phyloP scores from a whole-genome alignment of 2,797 vertebrate species.

The Crenichthys baileyi region DNA sequence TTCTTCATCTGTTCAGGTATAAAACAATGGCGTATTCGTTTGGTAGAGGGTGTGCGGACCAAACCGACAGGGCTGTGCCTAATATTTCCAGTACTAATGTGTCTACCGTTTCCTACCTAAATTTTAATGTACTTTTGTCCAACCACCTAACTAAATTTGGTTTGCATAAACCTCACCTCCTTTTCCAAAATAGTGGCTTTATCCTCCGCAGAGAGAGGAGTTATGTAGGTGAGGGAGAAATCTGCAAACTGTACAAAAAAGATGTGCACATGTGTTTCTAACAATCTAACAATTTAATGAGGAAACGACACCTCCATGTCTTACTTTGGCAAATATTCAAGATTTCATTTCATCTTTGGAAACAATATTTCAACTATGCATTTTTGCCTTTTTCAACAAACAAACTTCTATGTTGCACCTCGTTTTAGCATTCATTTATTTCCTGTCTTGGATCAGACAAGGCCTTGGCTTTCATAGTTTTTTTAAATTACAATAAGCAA shows the following conservation, averaged over 20 bases:
- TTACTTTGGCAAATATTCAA: not conserved
- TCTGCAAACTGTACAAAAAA: not conserved
- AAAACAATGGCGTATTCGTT: no score
- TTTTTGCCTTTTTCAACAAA: conserved; percentile 1
- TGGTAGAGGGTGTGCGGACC: no score
- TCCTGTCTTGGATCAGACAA: conserved; percentile 16
- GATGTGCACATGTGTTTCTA: not conserved
- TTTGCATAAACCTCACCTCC: no score
- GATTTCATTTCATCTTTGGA: not conserved
- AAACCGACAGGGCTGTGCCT: no score
- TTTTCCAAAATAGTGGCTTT: no score
- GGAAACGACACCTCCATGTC: not conserved
- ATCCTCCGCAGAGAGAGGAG: not conserved
- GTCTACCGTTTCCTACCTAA: no score
- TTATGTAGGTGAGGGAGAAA: not conserved
- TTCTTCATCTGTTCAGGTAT: no score
- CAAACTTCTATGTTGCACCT: conserved; percentile 9
- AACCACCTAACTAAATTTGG: no score
- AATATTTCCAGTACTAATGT: no score
- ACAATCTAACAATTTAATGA: not conserved
- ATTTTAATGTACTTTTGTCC: no score
- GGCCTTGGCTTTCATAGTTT: conserved; percentile 22
- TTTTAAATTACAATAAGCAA: conserved; percentile 45
- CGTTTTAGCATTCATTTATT: conserved; percentile 6
- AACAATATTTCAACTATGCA: not conserved